Evolutionary conservation across 2,113 vertebrate species (phyloP), one percentile per base, ranked within the genome.

Genomic region (Neofelis nebulosa): DNA sequence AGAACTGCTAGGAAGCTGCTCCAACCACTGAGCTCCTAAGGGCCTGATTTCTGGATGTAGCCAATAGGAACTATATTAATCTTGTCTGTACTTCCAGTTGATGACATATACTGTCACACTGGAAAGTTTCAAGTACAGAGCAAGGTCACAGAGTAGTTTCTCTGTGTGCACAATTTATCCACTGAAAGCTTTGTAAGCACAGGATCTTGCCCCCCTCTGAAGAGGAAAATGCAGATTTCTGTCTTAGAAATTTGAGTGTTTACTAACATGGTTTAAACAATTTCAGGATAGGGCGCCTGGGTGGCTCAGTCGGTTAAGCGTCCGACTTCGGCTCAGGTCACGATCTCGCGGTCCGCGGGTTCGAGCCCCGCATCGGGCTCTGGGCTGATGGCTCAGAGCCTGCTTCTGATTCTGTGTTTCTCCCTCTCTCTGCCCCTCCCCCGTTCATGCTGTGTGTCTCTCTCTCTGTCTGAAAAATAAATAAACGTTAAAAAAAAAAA

Each of bases 161-260:
- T 78, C n/a, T 91, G 27, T 31, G 29, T 52, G 29, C 8, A 41
- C 5, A 74, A 11, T 33, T 61, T 83, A 73, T 8, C 15, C 41
- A 84, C 31, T 48, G 18, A 95, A 85, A 82, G 29, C 3, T 86
- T 83, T 78, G 31, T 65, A 57, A 66, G 38, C 31, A 88, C 1
- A 63, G 18, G 41, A 31, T 73, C 50, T 94, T 87, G 25, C 9
- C 14, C 23, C 52, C 3, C 16, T 50, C 48, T 18, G 9, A 52
- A 52, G 76, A 79, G 76, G 76, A 52, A 79, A 79, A 12, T 31
- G 45, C 76, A 79, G 16, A 50, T 50, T 79, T 50, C 48, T 73
- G 0, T 90, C 57, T 80, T 95, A 92, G 78, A 93, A 89, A 95
- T 87, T 7, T 61, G 10, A 89, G n/a, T 89, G 36, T 91, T 94